Evolutionary conservation across 2,797 vertebrate species (phyloP), one percentile per base, ranked within the genome.

Genomic region (Zalophus californianus): DNA sequence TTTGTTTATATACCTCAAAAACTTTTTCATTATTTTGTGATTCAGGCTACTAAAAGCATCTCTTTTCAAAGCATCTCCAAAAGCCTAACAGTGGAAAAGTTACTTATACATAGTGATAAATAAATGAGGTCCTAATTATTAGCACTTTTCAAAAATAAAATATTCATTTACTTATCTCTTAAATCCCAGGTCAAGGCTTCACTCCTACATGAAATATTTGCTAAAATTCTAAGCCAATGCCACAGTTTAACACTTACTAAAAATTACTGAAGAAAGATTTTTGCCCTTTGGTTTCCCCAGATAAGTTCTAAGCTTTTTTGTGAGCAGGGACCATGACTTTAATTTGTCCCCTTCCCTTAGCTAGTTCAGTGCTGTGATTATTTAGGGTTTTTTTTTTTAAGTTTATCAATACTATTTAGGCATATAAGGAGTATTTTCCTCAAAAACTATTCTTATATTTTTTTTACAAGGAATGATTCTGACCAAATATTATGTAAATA

Each of bases 11-110:
- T 10, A 7, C 10, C 38, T 32, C 20, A 91, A 95, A 27, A 84
- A 11, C 16, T 79, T 97, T 95, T 96, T 95, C 85, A 86, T 60
- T 90, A 95, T 80, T 95, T 15, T 93, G 15, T 60, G 2, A 79
- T 70, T 54, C 38, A 78, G 97, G 60, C 20, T 84, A 20, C 35
- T 64, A 92, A 97, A 97, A 41, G 5, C 1, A 92, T 27, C 0
- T 64, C 88, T 84, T 96, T 91, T 91, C 87, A 91, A 97, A 78
- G 23, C 78, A 54, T 88, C 72, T 97, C 89, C 50, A 80, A 41
- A 77, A 56, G 91, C 12, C 66, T 85, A 91, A 92, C 56, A 56
- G 48, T 23, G 1, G 64, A 75, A 87, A 95, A 91, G 25, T 68
- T 86, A 77, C 73, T 66, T 88, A 77, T 86, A 86, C 12, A 83